Evolutionary conservation across 2,113 vertebrate species (phyloP), one percentile per base, ranked within the genome.

Genomic region (Erinaceus europaeus): DNA sequence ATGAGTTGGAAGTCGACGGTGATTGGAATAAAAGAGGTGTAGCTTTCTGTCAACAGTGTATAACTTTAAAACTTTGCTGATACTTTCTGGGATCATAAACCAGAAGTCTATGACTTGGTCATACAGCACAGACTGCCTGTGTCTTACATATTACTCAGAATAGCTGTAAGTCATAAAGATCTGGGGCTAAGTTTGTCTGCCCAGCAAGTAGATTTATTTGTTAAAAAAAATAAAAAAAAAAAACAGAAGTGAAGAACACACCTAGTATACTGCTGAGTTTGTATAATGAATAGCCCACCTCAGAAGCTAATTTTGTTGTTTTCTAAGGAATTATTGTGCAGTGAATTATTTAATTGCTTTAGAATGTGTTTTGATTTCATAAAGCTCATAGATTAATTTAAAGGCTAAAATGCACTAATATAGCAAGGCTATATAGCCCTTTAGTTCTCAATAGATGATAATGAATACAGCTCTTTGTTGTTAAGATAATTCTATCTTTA

Each of bases 41-140:
- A 52, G 59, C 32, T 29, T 72, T 77, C 59, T 55, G 55, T 14
- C 8, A 74, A 4, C 11, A 44, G 36, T 88, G 88, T 59, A 12
- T 81, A 64, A 61, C 11, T 72, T 73, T 52, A 5, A 53, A 48
- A 52, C 57, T 68, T 73, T 36, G 53, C 20, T 89, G 46, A 27
- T 79, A 46, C 21, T 84, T 94, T 52, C 91, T 69, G 46, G 73
- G 20, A 74, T 52, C 50, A 36, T 84, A 71, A 81, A 67, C 40
- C 5, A 75, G 36, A 77, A 46, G 36, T 53, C 17, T 25, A 44
- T 61, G 12, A 75, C 57, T 75, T 74, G 81, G 36, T 27, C 62
- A 21, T 17, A 46, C 23, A 50, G 25, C 59, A 6, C 82, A 34
- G 77, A 57, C 36, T 67, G 15, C 40, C 12, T 76, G 23, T 55